Conservation (phyloP, 2,797 vertebrate genomes). For the Podarcis lilfordi region DNA sequence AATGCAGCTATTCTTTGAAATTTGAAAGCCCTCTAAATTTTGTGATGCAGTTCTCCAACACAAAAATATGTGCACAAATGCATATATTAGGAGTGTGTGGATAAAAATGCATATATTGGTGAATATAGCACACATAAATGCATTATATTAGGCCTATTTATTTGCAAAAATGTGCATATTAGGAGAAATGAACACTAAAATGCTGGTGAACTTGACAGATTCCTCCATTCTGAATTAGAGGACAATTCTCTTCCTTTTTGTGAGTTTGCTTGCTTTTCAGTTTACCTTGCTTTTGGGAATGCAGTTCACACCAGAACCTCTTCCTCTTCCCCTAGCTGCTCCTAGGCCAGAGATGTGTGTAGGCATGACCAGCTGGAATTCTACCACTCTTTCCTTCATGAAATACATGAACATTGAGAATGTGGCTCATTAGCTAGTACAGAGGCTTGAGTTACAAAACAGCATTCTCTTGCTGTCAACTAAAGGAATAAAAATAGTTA, state of each 20-base stretch:
- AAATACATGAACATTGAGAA: not conserved
- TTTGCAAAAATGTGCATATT: too few relatives aligned
- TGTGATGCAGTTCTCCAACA: too few relatives aligned
- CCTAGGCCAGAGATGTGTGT: not conserved
- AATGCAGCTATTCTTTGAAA: too few relatives aligned
- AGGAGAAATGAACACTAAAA: too few relatives aligned
- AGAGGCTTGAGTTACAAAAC: not conserved
- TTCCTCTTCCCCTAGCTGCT: not conserved
- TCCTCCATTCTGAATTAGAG: not conserved
- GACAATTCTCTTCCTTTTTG: not conserved
- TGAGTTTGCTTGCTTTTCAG: not conserved
- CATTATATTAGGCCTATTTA: too few relatives aligned
- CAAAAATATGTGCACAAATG: too few relatives aligned
- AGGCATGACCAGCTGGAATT: not conserved
- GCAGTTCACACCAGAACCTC: not conserved
- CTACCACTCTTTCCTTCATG: not conserved
- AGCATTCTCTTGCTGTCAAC: not conserved
- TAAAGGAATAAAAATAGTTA: not conserved
- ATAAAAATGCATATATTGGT: too few relatives aligned
- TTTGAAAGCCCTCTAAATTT: too few relatives aligned
- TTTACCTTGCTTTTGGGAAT: not conserved
- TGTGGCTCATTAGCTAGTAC: not conserved
- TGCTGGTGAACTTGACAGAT: not conserved
- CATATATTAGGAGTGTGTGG: too few relatives aligned
- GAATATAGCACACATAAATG: too few relatives aligned